Base-by-base conservation (phyloP, 2,797 vertebrate genomes). In the Lithobates pipiens region DNA sequence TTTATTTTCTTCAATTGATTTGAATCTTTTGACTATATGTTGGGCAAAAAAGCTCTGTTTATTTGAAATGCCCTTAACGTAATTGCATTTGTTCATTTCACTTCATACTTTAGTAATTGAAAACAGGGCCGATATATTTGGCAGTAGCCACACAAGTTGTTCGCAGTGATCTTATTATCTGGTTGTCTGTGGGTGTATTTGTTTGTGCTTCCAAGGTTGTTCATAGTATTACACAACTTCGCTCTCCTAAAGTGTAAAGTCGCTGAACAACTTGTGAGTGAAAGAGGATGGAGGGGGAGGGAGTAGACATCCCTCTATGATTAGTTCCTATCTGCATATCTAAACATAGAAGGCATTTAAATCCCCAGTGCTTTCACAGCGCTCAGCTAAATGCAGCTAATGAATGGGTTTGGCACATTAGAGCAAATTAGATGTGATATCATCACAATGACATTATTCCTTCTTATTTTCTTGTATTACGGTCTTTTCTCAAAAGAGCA, bases 291-390 rank as follows among this genome's bases (percentile, higher is more conserved):
- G 82, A 73, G 50, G 75, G 69, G 68, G 80, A 74, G 42, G 80
- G 85, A 73, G 44, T 21, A 54, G 34, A 44, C 57, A 34, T 32
- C 16, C 39, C 44, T 34, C 36, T 46, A 46, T 87, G 80, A 87
- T 87, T 87, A 87, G 80, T 79, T 74, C 75, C 80, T 87, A 83
- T 87, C 80, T 87, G 71, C 85, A 87, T 86, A 86, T 86, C 80
- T 86, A 86, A 83, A 86, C 85, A 87, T 77, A 82, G 79, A 61
- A 82, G 68, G 85, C 68, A 73, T 87, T 42, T 87, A 87, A 87
- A 87, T 79, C 80, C 85, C 80, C 70, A 39, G 42, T 79, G 85
- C 77, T 75, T 79, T 79, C 70, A 73, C 75, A 82, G 42, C n/a
- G 61, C 69, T 67, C 18, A 36, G 80, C 21, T 77, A 72, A 84